A percentile compares a stretch with the other conserved stretches of the same genome.
phyloP scores from a whole-genome alignment of 2,113 vertebrate species.

The Notothenia coriiceps region DNA sequence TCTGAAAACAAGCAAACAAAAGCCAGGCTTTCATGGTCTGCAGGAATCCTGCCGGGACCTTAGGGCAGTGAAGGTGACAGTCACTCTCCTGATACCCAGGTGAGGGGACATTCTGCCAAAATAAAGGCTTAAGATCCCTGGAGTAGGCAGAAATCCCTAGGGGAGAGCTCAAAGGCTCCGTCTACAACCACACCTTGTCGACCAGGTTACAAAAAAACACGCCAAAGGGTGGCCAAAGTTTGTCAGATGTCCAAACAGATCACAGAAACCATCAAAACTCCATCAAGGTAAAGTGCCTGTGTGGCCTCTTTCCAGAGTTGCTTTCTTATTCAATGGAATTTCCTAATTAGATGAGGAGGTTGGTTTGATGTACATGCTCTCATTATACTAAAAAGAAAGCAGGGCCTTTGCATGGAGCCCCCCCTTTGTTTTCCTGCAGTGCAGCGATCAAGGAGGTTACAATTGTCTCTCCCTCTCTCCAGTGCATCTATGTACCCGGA shows the following conservation, averaged over 20 bases:
- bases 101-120: slow-evolving; percentile 65
- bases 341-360: slow-evolving; percentile 67
- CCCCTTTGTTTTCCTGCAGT: slow-evolving; percentile 60
- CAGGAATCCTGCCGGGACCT: slow-evolving; percentile 37
- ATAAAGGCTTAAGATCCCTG: slow-evolving; percentile 53
- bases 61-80: slow-evolving; percentile 52
- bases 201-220: slow-evolving; percentile 29
- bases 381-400: slow-evolving; percentile 56
- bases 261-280: slow-evolving; percentile 51
- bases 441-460: slow-evolving; percentile 52
- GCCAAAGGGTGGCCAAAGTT: slow-evolving; percentile 32
- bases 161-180: slow-evolving; percentile 14
- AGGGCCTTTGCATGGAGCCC: neutral
- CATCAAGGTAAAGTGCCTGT: slow-evolving; percentile 59
- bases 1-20: slow-evolving; percentile 60
- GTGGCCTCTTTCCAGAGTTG: slow-evolving; percentile 67
- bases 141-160: slow-evolving; percentile 27
- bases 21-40: slow-evolving; percentile 46
- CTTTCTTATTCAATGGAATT: slow-evolving; percentile 54
- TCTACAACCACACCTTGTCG: slow-evolving; percentile 38
- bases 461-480: slow-evolving; percentile 54
- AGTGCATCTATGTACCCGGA: slow-evolving; percentile 36
- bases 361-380: slow-evolving; percentile 57
- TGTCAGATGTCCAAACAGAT: slow-evolving; percentile 61
- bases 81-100: slow-evolving; percentile 51